phyloP scores from a whole-genome alignment of 2,113 vertebrate species.

The Neoarius graeffei region DNA sequence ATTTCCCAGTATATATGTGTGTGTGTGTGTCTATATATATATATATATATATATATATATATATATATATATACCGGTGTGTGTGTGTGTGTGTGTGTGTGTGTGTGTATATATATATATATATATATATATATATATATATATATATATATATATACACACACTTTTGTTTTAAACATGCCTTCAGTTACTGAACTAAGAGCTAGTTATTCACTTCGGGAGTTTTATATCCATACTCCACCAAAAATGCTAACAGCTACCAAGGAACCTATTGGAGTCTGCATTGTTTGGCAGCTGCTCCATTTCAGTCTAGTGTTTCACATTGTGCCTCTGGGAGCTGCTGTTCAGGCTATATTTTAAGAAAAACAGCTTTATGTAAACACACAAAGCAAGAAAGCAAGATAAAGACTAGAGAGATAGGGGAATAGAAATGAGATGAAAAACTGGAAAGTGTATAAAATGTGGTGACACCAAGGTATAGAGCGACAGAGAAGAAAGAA shows the following conservation, averaged over 20 bases:
- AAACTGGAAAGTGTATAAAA: conserved; percentile 29
- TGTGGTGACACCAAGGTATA: conserved; percentile 24
- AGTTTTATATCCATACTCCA: neutral
- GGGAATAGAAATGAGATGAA: conserved; percentile 15
- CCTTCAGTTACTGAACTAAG: neutral
- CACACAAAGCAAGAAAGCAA: conserved; percentile 46
- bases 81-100: no score
- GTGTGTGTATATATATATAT: no score
- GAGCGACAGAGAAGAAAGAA: conserved; percentile 9
- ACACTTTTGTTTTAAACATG: neutral
- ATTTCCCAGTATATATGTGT: no score
- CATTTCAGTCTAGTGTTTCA: conserved; percentile 45
- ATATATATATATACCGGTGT: no score
- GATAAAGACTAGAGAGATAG: conserved; percentile 35
- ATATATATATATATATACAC: no score
- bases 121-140: no score
- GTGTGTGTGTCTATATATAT: no score
- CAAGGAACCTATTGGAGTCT: conserved; percentile 15
- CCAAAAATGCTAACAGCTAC: conserved; percentile 13
- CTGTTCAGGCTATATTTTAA: conserved; percentile 36
- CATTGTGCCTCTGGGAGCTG: conserved; percentile 32
- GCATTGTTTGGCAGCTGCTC: conserved; percentile 42
- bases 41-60: no score
- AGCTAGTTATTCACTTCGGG: neutral
- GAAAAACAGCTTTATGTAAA: conserved; percentile 42